Percentiles rank a stretch among this genome's conserved stretches.
phyloP scores from a whole-genome alignment of 2,113 vertebrate genomes.

The Antigone vipio region DNA sequence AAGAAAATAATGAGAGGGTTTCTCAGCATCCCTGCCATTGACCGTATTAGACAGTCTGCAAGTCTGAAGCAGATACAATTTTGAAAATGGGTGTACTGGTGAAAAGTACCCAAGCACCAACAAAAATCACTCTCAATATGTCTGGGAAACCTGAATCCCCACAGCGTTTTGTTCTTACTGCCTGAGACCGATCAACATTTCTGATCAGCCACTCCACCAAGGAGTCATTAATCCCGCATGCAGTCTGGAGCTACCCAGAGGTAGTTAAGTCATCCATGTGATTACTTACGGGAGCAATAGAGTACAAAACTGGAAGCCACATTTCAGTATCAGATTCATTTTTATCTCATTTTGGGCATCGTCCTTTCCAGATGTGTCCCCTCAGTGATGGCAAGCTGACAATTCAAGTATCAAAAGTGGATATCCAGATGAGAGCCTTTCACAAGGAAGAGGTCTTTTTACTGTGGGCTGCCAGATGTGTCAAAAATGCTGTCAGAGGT shows the following conservation, averaged over 20 bases:
- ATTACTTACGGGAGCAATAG: not conserved
- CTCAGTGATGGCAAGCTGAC: not conserved
- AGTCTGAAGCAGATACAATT: not conserved
- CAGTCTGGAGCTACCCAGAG: not conserved
- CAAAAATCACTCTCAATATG: not conserved
- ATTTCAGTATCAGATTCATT: not conserved
- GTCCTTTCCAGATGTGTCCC: not conserved
- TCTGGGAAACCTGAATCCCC: not conserved
- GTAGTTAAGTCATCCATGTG: not conserved
- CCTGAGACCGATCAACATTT: not conserved
- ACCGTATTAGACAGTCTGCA: not conserved
- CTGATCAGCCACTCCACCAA: not conserved
- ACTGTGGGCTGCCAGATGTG: not conserved
- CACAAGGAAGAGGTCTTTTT: not conserved
- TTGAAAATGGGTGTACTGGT: not conserved
- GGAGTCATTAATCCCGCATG: not conserved
- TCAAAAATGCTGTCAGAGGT: not conserved
- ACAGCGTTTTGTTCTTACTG: not conserved
- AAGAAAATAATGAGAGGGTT: not conserved
- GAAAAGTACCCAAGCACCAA: not conserved
- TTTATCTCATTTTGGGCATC: not conserved
- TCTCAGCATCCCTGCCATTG: not conserved
- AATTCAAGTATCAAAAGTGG: not conserved
- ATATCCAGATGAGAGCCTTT: not conserved
- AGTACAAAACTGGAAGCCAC: not conserved